A percentile compares a stretch with the other conserved stretches of the same genome.
These are phyloP conservation scores for Hypomecis atomaria DNA, from an alignment of 2,888 invertebrate species.

Conservation along the genomic window DNA sequence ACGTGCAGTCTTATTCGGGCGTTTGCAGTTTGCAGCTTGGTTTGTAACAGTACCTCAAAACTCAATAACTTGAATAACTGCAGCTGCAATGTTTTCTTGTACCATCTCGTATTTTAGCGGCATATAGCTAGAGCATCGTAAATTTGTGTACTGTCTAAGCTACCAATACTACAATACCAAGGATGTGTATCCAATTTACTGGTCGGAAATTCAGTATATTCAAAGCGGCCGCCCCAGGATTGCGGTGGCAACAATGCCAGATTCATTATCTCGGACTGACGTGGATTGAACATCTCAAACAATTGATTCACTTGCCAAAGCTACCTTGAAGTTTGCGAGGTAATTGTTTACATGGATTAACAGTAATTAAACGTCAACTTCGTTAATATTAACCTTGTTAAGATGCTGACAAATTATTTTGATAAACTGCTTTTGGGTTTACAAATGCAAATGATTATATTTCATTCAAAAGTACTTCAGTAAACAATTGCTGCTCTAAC, in stretches of 20 bases:
- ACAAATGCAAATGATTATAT: neutral
- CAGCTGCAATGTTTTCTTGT: no score
- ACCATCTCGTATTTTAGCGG: no score
- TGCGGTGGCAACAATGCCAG: constrained; percentile 51
- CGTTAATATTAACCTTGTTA: constrained; percentile 15
- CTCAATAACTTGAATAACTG: no score
- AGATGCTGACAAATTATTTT: constrained; percentile 12
- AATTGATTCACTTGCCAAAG: constrained; percentile 35
- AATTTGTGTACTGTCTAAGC: constrained; percentile 11
- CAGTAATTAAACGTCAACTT: constrained; percentile 18
- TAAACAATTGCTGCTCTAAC: no score
- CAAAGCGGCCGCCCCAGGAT: constrained; percentile 47
- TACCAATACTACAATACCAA: constrained; percentile 13
- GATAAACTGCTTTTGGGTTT: neutral
- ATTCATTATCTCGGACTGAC: constrained; percentile 55
- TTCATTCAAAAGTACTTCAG: neutral
- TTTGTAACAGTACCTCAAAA: no score
- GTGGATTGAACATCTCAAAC: constrained; percentile 47
- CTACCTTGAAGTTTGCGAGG: constrained; percentile 22
- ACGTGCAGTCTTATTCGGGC: no score
- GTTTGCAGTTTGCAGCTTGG: no score
- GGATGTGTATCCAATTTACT: constrained; percentile 63
- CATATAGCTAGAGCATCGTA: no score
- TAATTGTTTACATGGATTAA: constrained; percentile 21
- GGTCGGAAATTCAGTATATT: constrained; percentile 44